A percentile compares a stretch with the other conserved stretches of the same genome.
phyloP scores from a whole-genome alignment of 2,797 vertebrate genomes.

The Ficedula albicollis region DNA sequence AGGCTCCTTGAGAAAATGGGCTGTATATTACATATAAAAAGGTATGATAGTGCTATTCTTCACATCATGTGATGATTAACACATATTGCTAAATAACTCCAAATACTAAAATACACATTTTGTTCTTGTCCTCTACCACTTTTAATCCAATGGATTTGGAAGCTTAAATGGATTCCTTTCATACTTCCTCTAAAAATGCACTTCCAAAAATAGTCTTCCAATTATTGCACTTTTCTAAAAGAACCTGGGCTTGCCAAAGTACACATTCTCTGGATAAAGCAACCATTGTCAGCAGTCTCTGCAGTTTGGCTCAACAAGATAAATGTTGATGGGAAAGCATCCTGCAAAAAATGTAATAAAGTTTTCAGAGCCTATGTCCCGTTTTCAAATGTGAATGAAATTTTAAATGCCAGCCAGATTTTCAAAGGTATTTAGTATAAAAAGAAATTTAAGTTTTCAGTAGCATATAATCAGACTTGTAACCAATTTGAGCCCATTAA shows the following conservation, averaged over 20 bases:
- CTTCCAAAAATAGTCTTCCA: background rate
- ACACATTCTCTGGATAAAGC: background rate
- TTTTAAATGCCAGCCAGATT: background rate
- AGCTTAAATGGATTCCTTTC: background rate
- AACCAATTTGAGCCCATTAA: background rate
- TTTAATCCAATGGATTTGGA: background rate
- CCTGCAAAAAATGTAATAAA: background rate
- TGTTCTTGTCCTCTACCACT: background rate
- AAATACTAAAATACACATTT: background rate
- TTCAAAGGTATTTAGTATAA: background rate
- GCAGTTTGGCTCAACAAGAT: background rate
- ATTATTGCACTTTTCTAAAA: background rate
- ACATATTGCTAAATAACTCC: background rate
- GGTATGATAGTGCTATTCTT: background rate
- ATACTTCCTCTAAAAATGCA: background rate
- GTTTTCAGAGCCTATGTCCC: background rate
- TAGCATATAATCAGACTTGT: background rate
- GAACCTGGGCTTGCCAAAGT: background rate
- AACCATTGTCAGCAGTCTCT: background rate
- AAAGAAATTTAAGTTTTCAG: background rate
- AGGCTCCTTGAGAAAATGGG: background rate
- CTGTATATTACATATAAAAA: background rate
- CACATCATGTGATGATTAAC: background rate
- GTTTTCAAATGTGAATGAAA: background rate
- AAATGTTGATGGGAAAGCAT: background rate